Evolutionary conservation across 2,888 invertebrate species (phyloP), one percentile per base, ranked within the genome.

Genomic region (Cylindroiulus punctatus): DNA sequence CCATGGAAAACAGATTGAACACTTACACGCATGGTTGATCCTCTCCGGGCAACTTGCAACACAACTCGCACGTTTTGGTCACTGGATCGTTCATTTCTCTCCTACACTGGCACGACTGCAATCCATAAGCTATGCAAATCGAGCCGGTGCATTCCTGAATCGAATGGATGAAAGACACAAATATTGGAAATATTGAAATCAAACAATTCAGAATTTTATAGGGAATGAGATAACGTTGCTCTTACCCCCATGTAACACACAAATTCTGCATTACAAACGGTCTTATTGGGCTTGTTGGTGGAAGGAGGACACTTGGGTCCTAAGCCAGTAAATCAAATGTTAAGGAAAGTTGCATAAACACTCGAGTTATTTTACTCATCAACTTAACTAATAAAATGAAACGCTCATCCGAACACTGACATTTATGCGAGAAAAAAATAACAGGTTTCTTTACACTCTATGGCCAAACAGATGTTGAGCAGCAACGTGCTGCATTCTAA

Each of bases 241-340:
- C 95, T 93, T 91, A 97, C 96, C 91, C 98, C 98, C 95, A 96
- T 96, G 90, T 96, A 97, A 91, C 99, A 99, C 87, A 99, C 98
- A 90, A 98, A 97, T 91, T 97, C 97, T 90, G 97, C 96, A 91
- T 98, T 98, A 91, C 99, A 99, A 88, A 97, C 95, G 4, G 98
- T 97, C 91, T 97, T 95, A 92, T 99, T 97, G 12, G 96, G 95
- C 91, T 98, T 98, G 91, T 97, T 96, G 65, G 95, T 93, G 87
- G 98, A 97, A 42, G 95, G 94, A 47, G 99, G 99, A 92, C 99
- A 99, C 90, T 95, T 94, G 7, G 98, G 95, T 87, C 95, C 93
- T 89, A 94, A 92, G 52, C 97, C 86, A 84, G 83, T 86, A 84
- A 84, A 47, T 44, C 19, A 36, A 19, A 7, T 1, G 10, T 82